Evolutionary conservation across 1,140 invertebrate species (phyloP), one percentile per base, ranked within the genome.

Genomic region (Pemphigus obesinymphae): DNA sequence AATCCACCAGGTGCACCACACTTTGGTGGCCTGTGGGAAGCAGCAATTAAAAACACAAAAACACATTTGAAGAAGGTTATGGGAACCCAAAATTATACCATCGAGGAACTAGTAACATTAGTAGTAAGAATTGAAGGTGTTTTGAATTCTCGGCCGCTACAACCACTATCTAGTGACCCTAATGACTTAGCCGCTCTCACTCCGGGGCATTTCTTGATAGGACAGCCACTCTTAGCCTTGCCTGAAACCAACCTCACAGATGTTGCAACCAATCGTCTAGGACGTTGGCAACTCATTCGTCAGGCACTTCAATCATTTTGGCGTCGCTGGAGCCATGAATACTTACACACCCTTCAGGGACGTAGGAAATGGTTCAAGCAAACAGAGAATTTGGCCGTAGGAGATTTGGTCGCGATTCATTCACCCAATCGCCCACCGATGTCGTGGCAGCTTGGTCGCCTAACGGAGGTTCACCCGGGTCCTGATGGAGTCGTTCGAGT

Each of bases 241-340:
- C 82, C 82, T 10, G 55, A 58, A 0, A 15, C n/a, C 5, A 58
- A 78, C 45, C 2, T 76, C 4, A 40, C 20, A 0, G 26, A 76
- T 23, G 23, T 75, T 0, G 13, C 45, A 5, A 40, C 8, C 2
- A 58, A 50, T 10, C 29, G 53, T 1, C n/a, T 82, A 78, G 11
- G 43, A 23, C 26, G 87, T 75, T 88, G 86, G 86, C 53, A 83
- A n/a, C 37, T 40, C 17, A 31, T 82, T 15, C 31, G 29, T 48
- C 58, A 82, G 13, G 40, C 26, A 20, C 11, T 43, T 0, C 78
- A 82, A 20, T 45, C 23, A n/a, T 61, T 85, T 31, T 82, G 61
- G 40, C 31, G 20, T 10, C 15, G 53, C n/a, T 88, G 87, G 85
- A 83, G 76, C 1, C 73, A 73, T 3, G 86, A 88, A 40, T 88